Conservation (phyloP, 2,888 invertebrate species). For the Pristionchus mayeri region DNA sequence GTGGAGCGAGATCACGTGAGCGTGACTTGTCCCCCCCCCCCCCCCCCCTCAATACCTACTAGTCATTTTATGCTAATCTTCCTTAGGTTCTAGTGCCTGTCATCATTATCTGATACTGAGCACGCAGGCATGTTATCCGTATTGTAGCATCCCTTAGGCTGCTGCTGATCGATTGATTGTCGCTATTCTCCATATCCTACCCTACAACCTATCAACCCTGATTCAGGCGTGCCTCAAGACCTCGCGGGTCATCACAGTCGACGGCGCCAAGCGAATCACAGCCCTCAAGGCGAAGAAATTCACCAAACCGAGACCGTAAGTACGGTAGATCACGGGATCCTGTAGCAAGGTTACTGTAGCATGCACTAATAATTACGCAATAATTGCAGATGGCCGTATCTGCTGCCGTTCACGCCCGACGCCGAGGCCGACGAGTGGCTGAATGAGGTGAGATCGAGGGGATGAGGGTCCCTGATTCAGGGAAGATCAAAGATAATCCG, state of each 20-base stretch:
- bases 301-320: slow-evolving; percentile 20
- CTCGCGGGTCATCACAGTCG: neutral
- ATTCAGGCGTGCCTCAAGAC: slow-evolving; percentile 14
- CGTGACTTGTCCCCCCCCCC: too few species aligned
- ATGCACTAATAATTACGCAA: neutral
- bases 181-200: too few species aligned
- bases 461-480: neutral
- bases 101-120: neutral
- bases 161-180: neutral
- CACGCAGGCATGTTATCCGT: neutral
- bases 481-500: neutral
- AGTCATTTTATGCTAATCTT: neutral
- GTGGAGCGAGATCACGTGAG: neutral
- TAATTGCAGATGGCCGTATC: slow-evolving; percentile 15
- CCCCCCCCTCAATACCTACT: too few species aligned
- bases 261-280: slow-evolving; percentile 2
- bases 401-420: slow-evolving; percentile 32
- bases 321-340: too few species aligned
- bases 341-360: neutral
- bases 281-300: slow-evolving; percentile 32
- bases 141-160: neutral
- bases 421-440: slow-evolving; percentile 26
- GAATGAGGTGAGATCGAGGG: neutral
- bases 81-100: neutral
- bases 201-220: too few species aligned